Base-by-base conservation (phyloP, 2,888 invertebrate genomes). In the Gonocerus acuteangulatus region DNA sequence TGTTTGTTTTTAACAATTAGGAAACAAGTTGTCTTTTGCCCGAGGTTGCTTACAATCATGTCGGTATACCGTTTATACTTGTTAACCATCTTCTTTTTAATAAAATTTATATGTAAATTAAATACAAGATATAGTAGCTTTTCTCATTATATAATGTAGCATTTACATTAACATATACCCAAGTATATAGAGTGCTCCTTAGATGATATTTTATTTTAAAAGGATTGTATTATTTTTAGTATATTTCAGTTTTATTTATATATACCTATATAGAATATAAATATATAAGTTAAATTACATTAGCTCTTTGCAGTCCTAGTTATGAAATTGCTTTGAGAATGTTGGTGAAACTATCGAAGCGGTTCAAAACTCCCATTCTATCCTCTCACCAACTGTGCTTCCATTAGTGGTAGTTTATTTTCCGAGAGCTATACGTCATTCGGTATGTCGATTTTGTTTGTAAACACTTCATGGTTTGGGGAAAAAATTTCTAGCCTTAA, bases 391-490 rank as follows among this genome's bases (percentile, higher is more conserved):
- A 51, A 51, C 51, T 34, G 57, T 57, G 57, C 57, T 57, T 57
- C 57, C 57, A 57, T 22, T 57, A 57, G 57, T 23, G 11, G 22
- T 44, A 44, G 27, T 57, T 57, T 16, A 15, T 57, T 32, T 56
- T 16, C 18, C 23, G 23, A 42, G 18, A 27, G 27, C 22, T 52
- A 39, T 52, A 11, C 21, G 21, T n/a, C 39, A 21, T 32, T 56
- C 45, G 47, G 59, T 59, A 59, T 59, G 48, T 59, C 59, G 48
- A 59, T 59, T 48, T 59, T 59, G 59, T 59, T 36, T 59, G 59
- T 48, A 59, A 59, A 36, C 59, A 48, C 16, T 59, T 59, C 39
- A 22, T 22, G 48, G 48, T 59, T 59, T 59, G 34, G 48, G 57
- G 42, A 48, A 36, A 48, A 58, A 36, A 59, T 21, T 18, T 16